Base-by-base conservation (phyloP, 53 echinoderm and acorn worm species). In the Crossaster papposus region DNA sequence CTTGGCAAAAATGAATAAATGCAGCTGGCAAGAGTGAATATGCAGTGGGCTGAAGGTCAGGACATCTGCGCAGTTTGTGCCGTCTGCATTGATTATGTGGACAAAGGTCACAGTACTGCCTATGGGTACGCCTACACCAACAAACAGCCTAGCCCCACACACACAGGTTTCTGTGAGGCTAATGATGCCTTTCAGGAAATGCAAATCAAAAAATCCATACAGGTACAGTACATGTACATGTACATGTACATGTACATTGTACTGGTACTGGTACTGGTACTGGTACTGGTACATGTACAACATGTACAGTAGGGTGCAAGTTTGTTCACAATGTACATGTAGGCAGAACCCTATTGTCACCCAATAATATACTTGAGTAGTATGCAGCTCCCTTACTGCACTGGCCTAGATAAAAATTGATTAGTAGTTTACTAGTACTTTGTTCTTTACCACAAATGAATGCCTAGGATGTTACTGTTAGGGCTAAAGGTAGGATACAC, bases 1-100 rank as follows among this genome's bases (percentile, higher is more conserved):
- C 50, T 79, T 51, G 10, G 14, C 52, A 54, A 54, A 81, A 81
- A 30, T 55, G 32, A 81, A 20, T 35, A n/a, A n/a, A 81, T 81
- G 54, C 62, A 81, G 62, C 9, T 44, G 44, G 5, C 5, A 44
- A 44, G 9, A 44, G 44, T 44, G 44, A 44, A 44, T 44, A 44
- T 44, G 44, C 44, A 44, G 44, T 1, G 44, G n/a, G 44, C 44
- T 44, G 44, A 9, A 44, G 44, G 44, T 44, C 44, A 44, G 44
- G 44, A 1, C 44, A 9, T 44, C 1, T 44, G 44, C 44, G 44
- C 44, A 44, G 9, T 7, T n/a, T n/a, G 9, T 9, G 44, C 44
- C 5, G 9, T 44, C 44, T 44, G 44, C 44, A 44, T 44, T 44
- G 44, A 44, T 44, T 7, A 44, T 9, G 44, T 55, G 58, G 12